phyloP scores from a whole-genome alignment of 2,797 vertebrate species.

The Pseudochirops corinnae region DNA sequence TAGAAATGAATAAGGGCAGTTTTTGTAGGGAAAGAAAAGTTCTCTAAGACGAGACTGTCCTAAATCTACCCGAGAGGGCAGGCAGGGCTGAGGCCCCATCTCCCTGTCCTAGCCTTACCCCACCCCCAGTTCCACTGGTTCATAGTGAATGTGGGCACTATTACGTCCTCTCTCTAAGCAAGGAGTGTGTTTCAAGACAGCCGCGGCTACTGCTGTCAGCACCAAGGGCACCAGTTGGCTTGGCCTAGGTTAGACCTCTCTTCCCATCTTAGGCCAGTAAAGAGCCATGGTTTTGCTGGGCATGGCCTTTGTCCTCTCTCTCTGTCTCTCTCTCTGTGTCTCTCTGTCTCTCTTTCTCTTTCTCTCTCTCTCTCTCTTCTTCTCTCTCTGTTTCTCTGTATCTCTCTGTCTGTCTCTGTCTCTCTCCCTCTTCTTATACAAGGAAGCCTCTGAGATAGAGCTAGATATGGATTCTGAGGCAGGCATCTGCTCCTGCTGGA shows the following conservation, averaged over 20 bases:
- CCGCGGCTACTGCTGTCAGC: not conserved
- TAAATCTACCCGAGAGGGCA: too few species aligned
- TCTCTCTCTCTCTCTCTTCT: too few species aligned
- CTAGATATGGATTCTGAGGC: not conserved
- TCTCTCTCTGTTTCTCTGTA: too few species aligned
- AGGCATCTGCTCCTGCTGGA: not conserved
- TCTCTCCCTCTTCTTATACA: not conserved
- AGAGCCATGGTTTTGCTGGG: not conserved
- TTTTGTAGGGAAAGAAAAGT: too few species aligned
- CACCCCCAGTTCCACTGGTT: not conserved
- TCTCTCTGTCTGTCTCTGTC: too few species aligned
- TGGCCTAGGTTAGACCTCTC: not conserved
- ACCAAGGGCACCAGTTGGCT: not conserved
- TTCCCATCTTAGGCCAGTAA: not conserved
- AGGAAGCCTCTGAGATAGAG: not conserved
- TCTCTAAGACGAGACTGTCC: too few species aligned
- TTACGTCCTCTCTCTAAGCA: not conserved
- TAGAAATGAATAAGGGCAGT: too few species aligned
- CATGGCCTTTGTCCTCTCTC: too few species aligned
- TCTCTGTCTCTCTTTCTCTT: too few species aligned
- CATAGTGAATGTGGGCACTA: not conserved
- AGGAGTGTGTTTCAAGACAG: not conserved
- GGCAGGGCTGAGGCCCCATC: too few species aligned
- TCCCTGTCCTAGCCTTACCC: not conserved
- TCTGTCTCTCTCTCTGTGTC: too few species aligned